Evolutionary conservation across 1,140 invertebrate genomes (phyloP), one percentile per base, ranked within the genome.

Genomic region (Calliphora vicina): DNA sequence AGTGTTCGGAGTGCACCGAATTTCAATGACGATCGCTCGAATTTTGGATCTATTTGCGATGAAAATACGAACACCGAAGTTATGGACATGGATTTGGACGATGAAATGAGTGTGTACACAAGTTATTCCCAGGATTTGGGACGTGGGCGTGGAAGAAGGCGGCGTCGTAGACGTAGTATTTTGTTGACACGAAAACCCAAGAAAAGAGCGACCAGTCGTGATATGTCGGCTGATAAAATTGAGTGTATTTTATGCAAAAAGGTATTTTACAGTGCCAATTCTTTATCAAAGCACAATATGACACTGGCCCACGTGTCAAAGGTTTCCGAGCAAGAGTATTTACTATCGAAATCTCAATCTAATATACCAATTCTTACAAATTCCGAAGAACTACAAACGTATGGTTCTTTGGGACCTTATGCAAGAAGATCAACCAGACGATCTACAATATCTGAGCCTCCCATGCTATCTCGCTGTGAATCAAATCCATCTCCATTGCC

Each of bases 251-350:
- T 92, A 74, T 92, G 92, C 84, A 91, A 91, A 82, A 92, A 92
- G 85, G 87, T 84, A 15, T 92, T 92, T 86, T 89, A 88, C 27
- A 87, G 91, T 12, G 80, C 87, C 15, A 91, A 91, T 8, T 92
- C 90, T 57, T 86, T 92, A 73, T 84, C 87, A 29, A 92, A 92
- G 84, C 92, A 92, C 84, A 91, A 91, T 86, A 88, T 90, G 84
- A 92, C 92, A 6, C 84, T 92, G 80, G 92, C 91, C 0, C 92
- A 92, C 43, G 92, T 92, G 45, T 91, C 92, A 13, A 92, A 92
- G 86, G 82, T 92, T 15, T 92, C 92, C 0, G 91, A 92, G 84
- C 84, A 92, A 74, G 92, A 92, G 86, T 92, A 92, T 50, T 85
- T 90, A 83, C 88, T 89, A 45, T 88, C 87, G 12, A 82, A 83